Percentiles rank a stretch among this genome's conserved stretches.
These are phyloP conservation scores for Porites divaricata DNA, from an alignment of 92 coral and sea anemone species.

Conservation along the genomic window DNA sequence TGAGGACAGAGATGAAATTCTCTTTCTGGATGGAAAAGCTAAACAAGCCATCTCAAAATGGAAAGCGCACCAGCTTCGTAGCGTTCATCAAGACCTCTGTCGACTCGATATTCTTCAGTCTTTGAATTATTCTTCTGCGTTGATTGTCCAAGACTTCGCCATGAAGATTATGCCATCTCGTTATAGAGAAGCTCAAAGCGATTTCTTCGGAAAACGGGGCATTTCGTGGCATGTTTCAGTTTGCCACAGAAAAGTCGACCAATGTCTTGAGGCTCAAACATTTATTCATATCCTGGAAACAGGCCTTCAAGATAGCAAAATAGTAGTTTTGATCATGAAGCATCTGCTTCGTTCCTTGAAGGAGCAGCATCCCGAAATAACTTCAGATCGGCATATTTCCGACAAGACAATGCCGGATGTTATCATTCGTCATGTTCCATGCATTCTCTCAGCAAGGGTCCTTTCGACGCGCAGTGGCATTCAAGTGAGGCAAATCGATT, in stretches of 20 bases:
- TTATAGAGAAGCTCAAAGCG: conserved; percentile 9
- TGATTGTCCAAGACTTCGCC: not conserved
- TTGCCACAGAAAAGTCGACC: conserved; percentile 23
- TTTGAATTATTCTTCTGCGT: not conserved
- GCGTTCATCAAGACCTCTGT: conserved; percentile 44
- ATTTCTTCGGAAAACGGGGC: conserved; percentile 49
- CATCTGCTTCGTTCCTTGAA: conserved; percentile 7
- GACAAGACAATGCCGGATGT: conserved; percentile 6
- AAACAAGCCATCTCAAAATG: conserved; percentile 30
- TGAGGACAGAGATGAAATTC: conserved; percentile 41
- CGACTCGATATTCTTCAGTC: conserved; percentile 17
- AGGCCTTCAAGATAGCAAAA: conserved; percentile 38
- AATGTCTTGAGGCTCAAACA: conserved; percentile 32
- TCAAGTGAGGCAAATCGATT: conserved; percentile 13
- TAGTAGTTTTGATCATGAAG: conserved; percentile 19
- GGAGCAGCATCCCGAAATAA: conserved; percentile 3
- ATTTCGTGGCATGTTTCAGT: conserved; percentile 21
- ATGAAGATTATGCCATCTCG: not conserved
- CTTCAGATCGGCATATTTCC: conserved; percentile 5
- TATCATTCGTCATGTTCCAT: not conserved
- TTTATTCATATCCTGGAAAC: conserved; percentile 39
- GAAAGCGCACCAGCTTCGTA: conserved; percentile 54
- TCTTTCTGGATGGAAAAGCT: conserved; percentile 36
- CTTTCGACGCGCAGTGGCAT: not conserved
- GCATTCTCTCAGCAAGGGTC: conserved; percentile 9